Percentiles rank a stretch among this genome's conserved stretches.
phyloP scores from a whole-genome alignment of 2,113 vertebrate genomes.

The Myxocyprinus asiaticus region DNA sequence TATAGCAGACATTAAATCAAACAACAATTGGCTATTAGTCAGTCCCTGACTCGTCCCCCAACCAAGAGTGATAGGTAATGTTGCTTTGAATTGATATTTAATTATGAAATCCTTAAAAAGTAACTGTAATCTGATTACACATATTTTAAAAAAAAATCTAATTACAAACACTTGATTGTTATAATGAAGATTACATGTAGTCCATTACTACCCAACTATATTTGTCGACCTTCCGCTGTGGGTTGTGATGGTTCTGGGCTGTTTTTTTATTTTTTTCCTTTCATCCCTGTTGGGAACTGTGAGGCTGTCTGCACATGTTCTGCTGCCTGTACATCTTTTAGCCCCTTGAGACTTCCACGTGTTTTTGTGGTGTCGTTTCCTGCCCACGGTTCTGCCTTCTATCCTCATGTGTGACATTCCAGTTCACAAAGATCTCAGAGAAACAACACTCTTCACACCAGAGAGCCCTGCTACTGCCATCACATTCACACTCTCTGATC shows the following conservation, averaged over 20 bases:
- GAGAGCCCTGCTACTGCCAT: constrained; percentile 57
- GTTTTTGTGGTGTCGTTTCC: constrained; percentile 64
- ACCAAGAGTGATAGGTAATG: too few species aligned
- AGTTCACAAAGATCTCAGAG: constrained; percentile 61
- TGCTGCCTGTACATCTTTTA: constrained; percentile 8
- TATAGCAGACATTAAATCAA: too few species aligned
- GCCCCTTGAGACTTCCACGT: constrained; percentile 58
- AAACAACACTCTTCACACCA: constrained; percentile 53
- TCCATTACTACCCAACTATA: too few species aligned
- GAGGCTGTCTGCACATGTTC: background rate
- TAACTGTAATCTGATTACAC: too few species aligned
- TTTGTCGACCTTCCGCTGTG: background rate
- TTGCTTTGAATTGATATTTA: too few species aligned
- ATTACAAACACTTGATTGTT: too few species aligned
- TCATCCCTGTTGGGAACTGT: background rate
- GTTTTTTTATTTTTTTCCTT: background rate
- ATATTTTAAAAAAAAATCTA: too few species aligned
- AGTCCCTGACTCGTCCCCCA: too few species aligned
- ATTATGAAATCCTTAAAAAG: too few species aligned
- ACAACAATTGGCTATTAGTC: too few species aligned
- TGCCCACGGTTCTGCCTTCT: constrained; percentile 64
- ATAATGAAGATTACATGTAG: too few species aligned
- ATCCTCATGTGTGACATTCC: constrained; percentile 74
- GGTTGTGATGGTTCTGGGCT: constrained; percentile 11
- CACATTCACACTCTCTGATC: constrained; percentile 74